A percentile compares a stretch with the other conserved stretches of the same genome.
Evolutionary conservation across 2,888 invertebrate species (phyloP).

Genomic region (Athrips mouffetella): DNA sequence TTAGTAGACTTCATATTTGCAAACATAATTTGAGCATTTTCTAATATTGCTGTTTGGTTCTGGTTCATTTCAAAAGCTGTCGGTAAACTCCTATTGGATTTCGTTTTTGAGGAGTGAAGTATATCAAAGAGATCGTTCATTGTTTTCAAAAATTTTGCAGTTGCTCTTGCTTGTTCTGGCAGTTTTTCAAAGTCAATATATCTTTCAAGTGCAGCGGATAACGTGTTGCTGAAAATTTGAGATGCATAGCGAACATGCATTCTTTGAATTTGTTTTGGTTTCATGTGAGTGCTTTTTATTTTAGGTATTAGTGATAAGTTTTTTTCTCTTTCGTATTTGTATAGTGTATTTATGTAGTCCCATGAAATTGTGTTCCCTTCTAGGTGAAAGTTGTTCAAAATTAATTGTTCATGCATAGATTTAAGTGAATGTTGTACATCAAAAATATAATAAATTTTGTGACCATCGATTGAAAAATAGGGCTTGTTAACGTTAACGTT

Average conservation of each 20-base stretch:
- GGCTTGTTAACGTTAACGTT: constrained; percentile 1
- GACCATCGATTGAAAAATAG: background rate
- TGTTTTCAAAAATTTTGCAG: constrained; percentile 8
- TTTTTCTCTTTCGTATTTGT: background rate
- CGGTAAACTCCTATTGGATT: background rate
- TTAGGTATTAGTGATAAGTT: background rate
- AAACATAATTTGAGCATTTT: constrained; percentile 4
- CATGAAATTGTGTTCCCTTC: background rate
- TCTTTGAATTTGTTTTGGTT: constrained; percentile 3
- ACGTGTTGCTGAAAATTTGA: constrained; percentile 7
- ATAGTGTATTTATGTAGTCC: background rate
- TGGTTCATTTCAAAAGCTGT: background rate
- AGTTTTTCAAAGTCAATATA: background rate
- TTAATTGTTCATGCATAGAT: background rate
- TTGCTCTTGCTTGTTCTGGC: constrained; percentile 1
- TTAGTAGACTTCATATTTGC: background rate
- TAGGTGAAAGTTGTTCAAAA: background rate
- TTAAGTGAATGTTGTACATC: constrained; percentile 18
- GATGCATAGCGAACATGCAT: background rate
- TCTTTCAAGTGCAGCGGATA: background rate
- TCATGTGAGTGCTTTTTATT: constrained; percentile 2
- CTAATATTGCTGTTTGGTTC: background rate
- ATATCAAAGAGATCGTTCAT: constrained; percentile 12
- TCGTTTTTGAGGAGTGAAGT: background rate
- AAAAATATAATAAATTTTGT: constrained; percentile 13